phyloP scores from a whole-genome alignment of 1,140 invertebrate genomes.

The Cherax quadricarinatus region DNA sequence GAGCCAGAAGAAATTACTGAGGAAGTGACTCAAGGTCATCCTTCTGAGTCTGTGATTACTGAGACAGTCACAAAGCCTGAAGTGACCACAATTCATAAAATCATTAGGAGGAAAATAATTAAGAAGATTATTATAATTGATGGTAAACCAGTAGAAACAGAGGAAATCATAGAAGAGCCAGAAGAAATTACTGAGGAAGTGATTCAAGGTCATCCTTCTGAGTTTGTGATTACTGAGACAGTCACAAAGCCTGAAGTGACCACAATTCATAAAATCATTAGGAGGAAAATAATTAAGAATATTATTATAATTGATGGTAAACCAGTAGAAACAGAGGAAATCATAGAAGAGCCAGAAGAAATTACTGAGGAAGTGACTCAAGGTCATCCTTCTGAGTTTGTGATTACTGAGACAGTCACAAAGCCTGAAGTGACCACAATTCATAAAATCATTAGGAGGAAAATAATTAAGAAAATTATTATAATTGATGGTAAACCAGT shows the following conservation, averaged over 20 bases:
- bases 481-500: too few species aligned
- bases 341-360: slow-evolving; percentile 25
- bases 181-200: slow-evolving; percentile 15
- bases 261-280: slow-evolving; percentile 14
- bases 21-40: not conserved
- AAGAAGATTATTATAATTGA: slow-evolving; percentile 19
- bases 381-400: slow-evolving; percentile 13
- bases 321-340: slow-evolving; percentile 40
- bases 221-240: slow-evolving; percentile 16
- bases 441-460: too few species aligned
- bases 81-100: slow-evolving; percentile 5
- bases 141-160: slow-evolving; percentile 25
- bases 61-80: slow-evolving; percentile 12
- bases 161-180: slow-evolving; percentile 12
- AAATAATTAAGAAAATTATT: too few species aligned
- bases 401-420: slow-evolving; percentile 35
- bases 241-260: slow-evolving; percentile 24
- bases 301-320: slow-evolving; percentile 32
- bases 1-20: slow-evolving; percentile 19
- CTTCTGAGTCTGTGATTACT: not conserved
- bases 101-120: slow-evolving; percentile 10
- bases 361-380: slow-evolving; percentile 23
- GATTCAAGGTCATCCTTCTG: not conserved
- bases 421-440: not conserved
- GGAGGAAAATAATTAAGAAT: slow-evolving; percentile 31